These are phyloP conservation scores for Manis pentadactyla DNA, from an alignment of 2,797 vertebrate genomes.

Conservation along the genomic window DNA sequence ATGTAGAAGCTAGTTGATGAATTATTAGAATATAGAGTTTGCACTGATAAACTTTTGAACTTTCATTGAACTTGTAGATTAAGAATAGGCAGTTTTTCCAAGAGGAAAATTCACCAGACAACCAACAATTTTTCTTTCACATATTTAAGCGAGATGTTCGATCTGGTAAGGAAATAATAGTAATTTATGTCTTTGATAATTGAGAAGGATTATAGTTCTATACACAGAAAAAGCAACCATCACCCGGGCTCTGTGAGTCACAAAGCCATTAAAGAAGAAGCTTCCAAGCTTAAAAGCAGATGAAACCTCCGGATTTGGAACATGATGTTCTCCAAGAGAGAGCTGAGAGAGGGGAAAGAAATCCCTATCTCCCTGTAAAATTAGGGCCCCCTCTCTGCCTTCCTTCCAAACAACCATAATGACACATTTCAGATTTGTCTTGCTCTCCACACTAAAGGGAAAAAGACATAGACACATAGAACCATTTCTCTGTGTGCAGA, in stretches of 20 bases:
- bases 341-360: conserved; percentile 70
- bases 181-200: conserved; percentile 89
- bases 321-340: conserved; percentile 64
- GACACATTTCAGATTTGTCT: conserved; percentile 16
- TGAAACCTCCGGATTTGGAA: conserved; percentile 71
- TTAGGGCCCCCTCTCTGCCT: conserved; percentile 21
- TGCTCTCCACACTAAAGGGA: conserved; percentile 14
- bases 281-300: conserved; percentile 80
- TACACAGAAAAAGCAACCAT: conserved; percentile 84
- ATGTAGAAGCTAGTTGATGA: conserved; percentile 77
- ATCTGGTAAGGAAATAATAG: conserved; percentile 88
- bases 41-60: conserved; percentile 87
- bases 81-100: conserved; percentile 86
- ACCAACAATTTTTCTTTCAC: conserved; percentile 89
- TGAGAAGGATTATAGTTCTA: conserved; percentile 87
- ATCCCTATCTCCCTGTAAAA: conserved; percentile 70
- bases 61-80: conserved; percentile 87
- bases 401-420: conserved; percentile 49
- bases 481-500: neutral
- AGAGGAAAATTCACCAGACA: conserved; percentile 87
- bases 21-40: conserved; percentile 84
- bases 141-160: conserved; percentile 85
- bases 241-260: conserved; percentile 84
- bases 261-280: conserved; percentile 81
- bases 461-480: neutral